Base-by-base conservation (phyloP, 2,797 vertebrate species). In the Nannoperca obscura region DNA sequence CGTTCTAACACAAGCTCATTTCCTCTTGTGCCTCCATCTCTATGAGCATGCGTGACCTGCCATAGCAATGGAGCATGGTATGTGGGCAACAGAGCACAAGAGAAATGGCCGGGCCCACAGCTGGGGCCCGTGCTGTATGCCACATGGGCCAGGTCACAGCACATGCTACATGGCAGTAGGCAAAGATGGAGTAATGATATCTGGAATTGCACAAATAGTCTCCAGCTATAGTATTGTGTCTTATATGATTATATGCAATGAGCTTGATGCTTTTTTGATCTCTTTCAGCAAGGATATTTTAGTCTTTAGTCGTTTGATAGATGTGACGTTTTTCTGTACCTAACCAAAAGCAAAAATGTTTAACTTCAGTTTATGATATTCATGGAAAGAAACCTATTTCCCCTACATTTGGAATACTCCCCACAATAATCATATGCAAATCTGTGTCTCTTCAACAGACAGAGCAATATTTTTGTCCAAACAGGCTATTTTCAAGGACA, bases 41-140 rank as follows among this genome's bases (percentile, higher is more conserved):
- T 61, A 32, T 60, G 20, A 71, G 62, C 86, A 88, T 54, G 85
- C 77, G 75, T 75, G 85, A 91, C 85, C 88, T 87, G 74, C 84
- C 55, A 20, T 82, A 81, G 74, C 79, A 86, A 78, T 75, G 82
- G 81, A 86, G 88, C 89, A 68, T 89, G 72, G 64, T 60, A 53
- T 77, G 74, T 80, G 86, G 77, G 87, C 89, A 86, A 46, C 76
- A 40, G 82, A 87, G 91, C 89, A 76, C 78, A 59, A 86, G 84
- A 81, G 74, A 61, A n/a, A 7, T 10, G 76, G 75, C 72, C 72
- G 68, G 78, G 60, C 63, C 66, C 78, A 53, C 92, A 93, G 91
- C 91, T 92, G 91, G 68, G 86, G 72, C 86, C 64, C n/a, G 30
- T 14, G 57, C 80, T 22, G 34, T 76, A 47, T 67, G 82, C 82